Base-by-base conservation (phyloP, 2,888 invertebrate genomes). In the Ypsolopha scabrella region DNA sequence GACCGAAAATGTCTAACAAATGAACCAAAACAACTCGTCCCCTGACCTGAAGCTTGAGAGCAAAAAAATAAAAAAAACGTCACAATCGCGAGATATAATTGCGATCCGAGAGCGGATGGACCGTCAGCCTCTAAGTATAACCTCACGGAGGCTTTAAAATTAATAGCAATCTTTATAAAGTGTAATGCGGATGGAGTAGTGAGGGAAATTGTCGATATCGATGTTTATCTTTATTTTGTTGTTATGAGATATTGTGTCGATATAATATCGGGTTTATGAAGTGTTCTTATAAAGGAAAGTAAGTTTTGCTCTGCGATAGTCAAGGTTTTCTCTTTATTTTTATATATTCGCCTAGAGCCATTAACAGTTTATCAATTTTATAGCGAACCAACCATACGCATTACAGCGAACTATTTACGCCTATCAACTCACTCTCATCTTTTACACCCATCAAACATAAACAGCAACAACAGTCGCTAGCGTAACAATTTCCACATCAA, bases 131-230 rank as follows among this genome's bases (percentile, higher is more conserved):
- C 68, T 74, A 72, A 73, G 75, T 72, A 75, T 73, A 72, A 73
- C 58, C 58, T 56, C 53, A 53, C 52, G 55, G 53, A 57, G 57
- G 56, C 76, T 76, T 77, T 77, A 76, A 72, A 78, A 71, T 80
- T 85, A 85, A 85, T 85, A 82, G 80, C 80, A 80, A 85, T 83
- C 80, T 83, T 83, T 82, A 81, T 78, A 77, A 50, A 50, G 75
- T 68, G 72, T 75, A 76, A 75, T 77, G 74, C 72, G 59, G 50
- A 43, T 34, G 41, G 41, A 8, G 47, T 47, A 47, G 47, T 36
- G 47, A 37, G 37, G 10, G 13, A 37, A 14, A 10, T 34, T 9
- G 6, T 14, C 11, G 33, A 11, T 47, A 43, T 43, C 43, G 43
- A 43, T 43, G 7, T 13, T 13, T 9, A 39, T 11, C 6, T 9